These are phyloP conservation scores for Zophobas morio DNA, from an alignment of 1,140 invertebrate species.

Conservation along the genomic window DNA sequence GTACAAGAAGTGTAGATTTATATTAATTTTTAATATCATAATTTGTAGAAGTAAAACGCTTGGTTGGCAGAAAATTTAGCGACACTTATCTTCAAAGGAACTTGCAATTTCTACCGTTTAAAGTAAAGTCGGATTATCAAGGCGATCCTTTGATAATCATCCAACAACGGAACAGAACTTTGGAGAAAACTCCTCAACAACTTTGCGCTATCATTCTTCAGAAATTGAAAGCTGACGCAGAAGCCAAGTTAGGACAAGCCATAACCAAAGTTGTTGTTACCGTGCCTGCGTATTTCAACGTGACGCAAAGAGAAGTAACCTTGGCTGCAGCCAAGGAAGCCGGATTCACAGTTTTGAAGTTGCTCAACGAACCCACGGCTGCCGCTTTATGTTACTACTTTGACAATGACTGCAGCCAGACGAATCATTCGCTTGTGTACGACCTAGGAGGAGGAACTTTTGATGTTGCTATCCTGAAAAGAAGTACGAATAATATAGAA, in stretches of 20 bases:
- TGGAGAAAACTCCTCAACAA: slow-evolving; percentile 13
- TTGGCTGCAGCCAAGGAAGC: slow-evolving; percentile 75
- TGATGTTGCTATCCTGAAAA: slow-evolving; percentile 83
- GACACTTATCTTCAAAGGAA: slow-evolving; percentile 18
- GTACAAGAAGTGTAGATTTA: slow-evolving; percentile 71
- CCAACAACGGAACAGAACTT: not conserved
- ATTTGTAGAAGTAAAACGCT: slow-evolving; percentile 17
- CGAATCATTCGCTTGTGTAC: slow-evolving; percentile 69
- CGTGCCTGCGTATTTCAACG: slow-evolving; percentile 81
- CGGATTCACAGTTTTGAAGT: slow-evolving; percentile 74
- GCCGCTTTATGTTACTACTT: slow-evolving; percentile 76
- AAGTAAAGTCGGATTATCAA: not conserved
- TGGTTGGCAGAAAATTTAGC: slow-evolving; percentile 22
- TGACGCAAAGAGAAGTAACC: slow-evolving; percentile 75
- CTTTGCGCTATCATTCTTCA: not conserved
- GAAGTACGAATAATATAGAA: slow-evolving; percentile 81
- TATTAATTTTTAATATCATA: slow-evolving; percentile 63
- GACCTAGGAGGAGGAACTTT: slow-evolving; percentile 85
- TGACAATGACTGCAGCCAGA: slow-evolving; percentile 61
- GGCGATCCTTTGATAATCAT: not conserved
- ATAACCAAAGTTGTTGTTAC: slow-evolving; percentile 71
- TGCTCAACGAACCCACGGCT: slow-evolving; percentile 80
- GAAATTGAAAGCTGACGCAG: slow-evolving; percentile 6
- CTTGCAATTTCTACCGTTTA: slow-evolving; percentile 14
- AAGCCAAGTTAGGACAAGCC: not conserved